A percentile compares a stretch with the other conserved stretches of the same genome.
Evolutionary conservation across 1,140 invertebrate genomes (phyloP).

Genomic region (Drosophila burlai): DNA sequence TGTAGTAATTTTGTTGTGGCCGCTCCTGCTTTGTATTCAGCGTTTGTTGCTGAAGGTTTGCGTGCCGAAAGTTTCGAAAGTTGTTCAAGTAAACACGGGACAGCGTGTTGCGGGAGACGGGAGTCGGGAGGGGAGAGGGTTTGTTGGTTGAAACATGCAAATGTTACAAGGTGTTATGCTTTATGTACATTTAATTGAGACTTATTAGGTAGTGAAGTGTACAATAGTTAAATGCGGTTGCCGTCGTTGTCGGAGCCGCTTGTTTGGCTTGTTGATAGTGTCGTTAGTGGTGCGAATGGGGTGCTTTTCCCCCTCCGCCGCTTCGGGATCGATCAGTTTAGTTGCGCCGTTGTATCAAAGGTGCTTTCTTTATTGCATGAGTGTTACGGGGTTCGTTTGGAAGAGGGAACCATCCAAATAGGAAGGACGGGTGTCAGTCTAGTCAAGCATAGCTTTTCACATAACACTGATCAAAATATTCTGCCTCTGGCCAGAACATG

Average conservation of each 20-base stretch:
- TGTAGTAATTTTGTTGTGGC: conserved; percentile 50
- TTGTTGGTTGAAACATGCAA: conserved; percentile 63
- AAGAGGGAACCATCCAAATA: neutral
- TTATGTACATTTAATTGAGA: conserved; percentile 84
- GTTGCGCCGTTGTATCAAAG: neutral
- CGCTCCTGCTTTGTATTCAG: conserved; percentile 50
- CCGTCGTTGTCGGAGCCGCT: conserved; percentile 21
- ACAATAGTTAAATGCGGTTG: conserved; percentile 50
- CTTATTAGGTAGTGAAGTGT: conserved; percentile 77
- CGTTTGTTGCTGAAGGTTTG: conserved; percentile 63
- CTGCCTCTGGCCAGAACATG: neutral
- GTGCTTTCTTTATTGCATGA: conserved; percentile 1
- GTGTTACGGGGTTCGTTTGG: neutral
- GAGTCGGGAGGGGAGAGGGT: neutral
- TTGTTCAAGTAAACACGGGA: conserved; percentile 52
- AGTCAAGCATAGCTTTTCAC: conserved; percentile 13
- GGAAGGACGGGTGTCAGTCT: too few species aligned
- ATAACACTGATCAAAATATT: conserved; percentile 10
- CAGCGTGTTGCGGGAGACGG: neutral
- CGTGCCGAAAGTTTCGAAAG: conserved; percentile 68
- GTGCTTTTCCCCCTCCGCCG: neutral
- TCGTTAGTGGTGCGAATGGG: conserved; percentile 55
- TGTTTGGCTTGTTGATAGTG: conserved; percentile 71
- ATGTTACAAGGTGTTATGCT: conserved; percentile 81
- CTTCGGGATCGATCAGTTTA: conserved; percentile 10